Percentiles rank a stretch among this genome's conserved stretches.
Conservation (phyloP, 2,888 invertebrate species). For the Omphaloscelis lunosa region DNA sequence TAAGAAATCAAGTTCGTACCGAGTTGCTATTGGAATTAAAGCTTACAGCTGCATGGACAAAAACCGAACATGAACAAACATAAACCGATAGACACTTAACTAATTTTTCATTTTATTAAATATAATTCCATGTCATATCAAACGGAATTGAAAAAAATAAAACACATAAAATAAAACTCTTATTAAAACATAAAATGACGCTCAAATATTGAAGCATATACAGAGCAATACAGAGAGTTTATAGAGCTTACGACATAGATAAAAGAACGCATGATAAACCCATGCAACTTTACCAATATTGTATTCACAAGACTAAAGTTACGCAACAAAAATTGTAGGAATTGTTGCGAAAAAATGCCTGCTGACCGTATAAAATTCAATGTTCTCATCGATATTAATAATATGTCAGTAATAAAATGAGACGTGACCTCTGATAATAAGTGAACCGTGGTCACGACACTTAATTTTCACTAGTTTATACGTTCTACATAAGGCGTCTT, state of each 20-base stretch:
- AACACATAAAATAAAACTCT: not conserved
- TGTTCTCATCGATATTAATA: slow-evolving; percentile 87
- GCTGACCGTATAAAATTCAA: slow-evolving; percentile 82
- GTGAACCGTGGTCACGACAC: slow-evolving; percentile 85
- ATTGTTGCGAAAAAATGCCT: slow-evolving; percentile 82
- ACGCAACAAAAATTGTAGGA: slow-evolving; percentile 59
- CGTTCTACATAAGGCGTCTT: slow-evolving; percentile 86
- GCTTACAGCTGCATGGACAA: slow-evolving; percentile 1
- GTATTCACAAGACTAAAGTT: slow-evolving; percentile 51
- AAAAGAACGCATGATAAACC: slow-evolving; percentile 60
- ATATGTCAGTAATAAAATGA: slow-evolving; percentile 89
- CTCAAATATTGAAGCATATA: not conserved
- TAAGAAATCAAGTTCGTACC: slow-evolving; percentile 6
- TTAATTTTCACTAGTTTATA: slow-evolving; percentile 89
- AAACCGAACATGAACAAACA: not conserved
- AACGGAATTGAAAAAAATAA: not conserved
- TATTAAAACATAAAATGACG: not conserved
- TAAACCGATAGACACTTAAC: not conserved
- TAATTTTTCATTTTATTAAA: not conserved
- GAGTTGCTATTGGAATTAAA: slow-evolving; percentile 25
- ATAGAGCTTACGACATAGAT: slow-evolving; percentile 56
- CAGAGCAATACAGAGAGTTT: slow-evolving; percentile 15
- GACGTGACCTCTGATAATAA: slow-evolving; percentile 87
- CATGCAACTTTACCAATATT: slow-evolving; percentile 57
- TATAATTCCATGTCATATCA: not conserved